Conservation (phyloP, 2,888 invertebrate genomes). For the Ellobium chinense region DNA sequence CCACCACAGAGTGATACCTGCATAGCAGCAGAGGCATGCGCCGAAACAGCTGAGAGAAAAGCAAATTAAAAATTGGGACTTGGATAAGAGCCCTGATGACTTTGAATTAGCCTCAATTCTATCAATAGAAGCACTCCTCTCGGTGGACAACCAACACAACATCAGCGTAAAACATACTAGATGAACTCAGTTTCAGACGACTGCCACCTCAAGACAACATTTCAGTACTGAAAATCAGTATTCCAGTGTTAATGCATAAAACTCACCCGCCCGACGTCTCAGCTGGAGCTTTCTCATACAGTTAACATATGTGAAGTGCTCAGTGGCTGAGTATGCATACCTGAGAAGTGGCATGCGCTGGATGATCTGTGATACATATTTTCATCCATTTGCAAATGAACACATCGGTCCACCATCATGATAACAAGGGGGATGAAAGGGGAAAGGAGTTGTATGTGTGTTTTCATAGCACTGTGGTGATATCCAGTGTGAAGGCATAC, state of each 20-base stretch:
- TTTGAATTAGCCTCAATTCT: no score
- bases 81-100: no score
- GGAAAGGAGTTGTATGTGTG: background rate
- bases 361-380: slow-evolving; percentile 34
- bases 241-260: no score
- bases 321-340: slow-evolving; percentile 6
- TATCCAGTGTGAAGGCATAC: no score
- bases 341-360: slow-evolving; percentile 30
- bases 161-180: no score
- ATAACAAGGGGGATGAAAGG: no score
- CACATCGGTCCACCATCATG: no score
- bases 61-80: slow-evolving; percentile 14
- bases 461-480: slow-evolving; percentile 28
- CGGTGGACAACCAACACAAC: no score
- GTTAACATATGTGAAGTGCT: slow-evolving; percentile 41
- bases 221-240: no score
- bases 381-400: background rate
- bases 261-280: slow-evolving; percentile 34
- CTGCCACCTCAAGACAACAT: no score
- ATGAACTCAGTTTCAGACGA: no score
- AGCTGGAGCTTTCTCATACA: slow-evolving; percentile 40
- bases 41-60: slow-evolving; percentile 39
- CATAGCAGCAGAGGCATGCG: slow-evolving; percentile 34
- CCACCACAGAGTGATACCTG: slow-evolving; percentile 33
- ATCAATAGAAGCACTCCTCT: no score